Conservation (phyloP, 1,140 invertebrate species). For the Polypedilum vanderplanki region DNA sequence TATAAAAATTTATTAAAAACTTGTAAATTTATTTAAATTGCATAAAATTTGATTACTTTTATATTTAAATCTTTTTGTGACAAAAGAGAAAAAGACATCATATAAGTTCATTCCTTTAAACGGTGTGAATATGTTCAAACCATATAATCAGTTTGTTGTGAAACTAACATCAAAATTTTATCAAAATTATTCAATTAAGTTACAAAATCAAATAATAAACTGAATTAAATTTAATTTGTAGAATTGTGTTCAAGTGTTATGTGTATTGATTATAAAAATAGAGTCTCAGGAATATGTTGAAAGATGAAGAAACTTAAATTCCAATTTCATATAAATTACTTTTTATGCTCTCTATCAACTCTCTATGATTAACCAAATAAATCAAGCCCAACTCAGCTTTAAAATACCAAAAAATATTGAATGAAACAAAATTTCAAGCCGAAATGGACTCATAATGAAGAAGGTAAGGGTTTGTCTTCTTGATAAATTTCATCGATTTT, state of each 20-base stretch:
- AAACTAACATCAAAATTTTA: background rate
- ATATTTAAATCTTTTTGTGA: no score
- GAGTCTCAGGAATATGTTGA: background rate
- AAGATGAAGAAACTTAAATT: background rate
- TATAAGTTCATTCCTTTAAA: no score
- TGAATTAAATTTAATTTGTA: no score
- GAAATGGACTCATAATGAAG: background rate
- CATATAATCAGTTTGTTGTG: slow-evolving; percentile 6
- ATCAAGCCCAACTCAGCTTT: background rate
- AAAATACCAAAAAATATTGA: background rate
- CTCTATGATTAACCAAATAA: slow-evolving; percentile 9
- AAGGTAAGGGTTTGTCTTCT: background rate
- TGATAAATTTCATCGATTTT: slow-evolving; percentile 10
- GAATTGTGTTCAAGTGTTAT: no score
- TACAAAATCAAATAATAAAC: no score
- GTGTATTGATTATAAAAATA: background rate
- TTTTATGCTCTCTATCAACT: slow-evolving; percentile 5
- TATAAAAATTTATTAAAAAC: no score
- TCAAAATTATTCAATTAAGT: background rate
- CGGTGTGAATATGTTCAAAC: background rate
- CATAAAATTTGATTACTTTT: no score
- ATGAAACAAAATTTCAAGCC: background rate
- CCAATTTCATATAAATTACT: background rate
- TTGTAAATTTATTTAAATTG: no score
- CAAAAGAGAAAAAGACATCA: no score